These are phyloP conservation scores for Cryptoblepharus egeriae DNA, from an alignment of 2,797 vertebrate species.

Conservation along the genomic window DNA sequence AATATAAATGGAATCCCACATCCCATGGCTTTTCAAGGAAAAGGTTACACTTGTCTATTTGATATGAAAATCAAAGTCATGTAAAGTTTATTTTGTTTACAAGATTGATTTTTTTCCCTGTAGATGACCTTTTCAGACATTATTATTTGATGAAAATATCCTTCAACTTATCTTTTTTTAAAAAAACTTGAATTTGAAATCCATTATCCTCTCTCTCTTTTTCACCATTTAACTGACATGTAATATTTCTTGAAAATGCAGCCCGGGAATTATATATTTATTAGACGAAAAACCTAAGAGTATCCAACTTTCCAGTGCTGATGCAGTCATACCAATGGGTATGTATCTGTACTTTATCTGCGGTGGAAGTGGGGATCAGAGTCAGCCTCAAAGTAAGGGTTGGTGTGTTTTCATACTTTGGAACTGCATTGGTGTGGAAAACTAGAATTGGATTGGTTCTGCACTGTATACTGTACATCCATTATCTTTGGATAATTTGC, in stretches of 20 bases:
- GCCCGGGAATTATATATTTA: neutral
- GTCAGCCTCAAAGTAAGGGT: no score
- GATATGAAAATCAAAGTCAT: neutral
- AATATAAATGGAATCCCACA: neutral
- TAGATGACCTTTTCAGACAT: slow-evolving; percentile 13
- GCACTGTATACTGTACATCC: no score
- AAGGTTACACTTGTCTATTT: neutral
- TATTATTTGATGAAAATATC: neutral
- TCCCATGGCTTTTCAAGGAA: slow-evolving; percentile 15
- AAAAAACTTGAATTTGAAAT: neutral
- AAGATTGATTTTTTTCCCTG: slow-evolving; percentile 10
- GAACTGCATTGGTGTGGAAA: no score
- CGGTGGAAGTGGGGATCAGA: no score
- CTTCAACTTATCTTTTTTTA: slow-evolving; percentile 26
- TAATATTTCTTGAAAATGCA: neutral
- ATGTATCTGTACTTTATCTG: no score
- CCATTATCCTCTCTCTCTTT: neutral
- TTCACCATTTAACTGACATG: neutral
- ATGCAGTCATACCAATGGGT: no score
- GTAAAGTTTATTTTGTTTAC: slow-evolving; percentile 17
- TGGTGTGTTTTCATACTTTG: no score
- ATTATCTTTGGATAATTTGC: no score
- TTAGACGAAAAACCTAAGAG: neutral
- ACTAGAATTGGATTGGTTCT: no score
- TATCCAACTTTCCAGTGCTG: no score